Percentiles rank a stretch among this genome's conserved stretches.
Conservation (phyloP, 2,888 invertebrate species). For the Hypomecis atomaria region DNA sequence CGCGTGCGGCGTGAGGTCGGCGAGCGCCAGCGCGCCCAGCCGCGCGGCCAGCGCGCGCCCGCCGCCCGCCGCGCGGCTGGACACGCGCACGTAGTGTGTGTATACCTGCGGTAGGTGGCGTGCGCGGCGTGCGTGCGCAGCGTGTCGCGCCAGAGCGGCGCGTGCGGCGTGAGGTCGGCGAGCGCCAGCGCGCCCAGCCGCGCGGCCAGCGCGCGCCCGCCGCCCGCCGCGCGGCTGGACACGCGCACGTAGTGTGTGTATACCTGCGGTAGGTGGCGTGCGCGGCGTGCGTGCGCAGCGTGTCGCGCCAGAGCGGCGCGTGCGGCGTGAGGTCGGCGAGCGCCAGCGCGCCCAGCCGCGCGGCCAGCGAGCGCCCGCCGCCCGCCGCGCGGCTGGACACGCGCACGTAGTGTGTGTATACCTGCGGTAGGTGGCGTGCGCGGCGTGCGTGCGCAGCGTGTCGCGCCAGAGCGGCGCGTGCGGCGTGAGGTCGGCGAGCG, state of each 20-base stretch:
- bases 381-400: conserved; percentile 58
- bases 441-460: conserved; percentile 91
- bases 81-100: conserved; percentile 86
- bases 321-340: conserved; percentile 92
- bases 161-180: conserved; percentile 91
- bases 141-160: conserved; percentile 91
- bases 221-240: conserved; percentile 88
- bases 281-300: conserved; percentile 91
- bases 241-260: too few relatives aligned
- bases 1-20: conserved; percentile 92
- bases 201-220: conserved; percentile 60
- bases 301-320: conserved; percentile 91
- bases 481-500: conserved; percentile 91
- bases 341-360: conserved; percentile 90
- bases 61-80: conserved; percentile 88
- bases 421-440: conserved; percentile 89
- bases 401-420: conserved; percentile 29
- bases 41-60: conserved; percentile 70
- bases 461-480: conserved; percentile 92
- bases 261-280: conserved; percentile 89
- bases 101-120: conserved; percentile 88
- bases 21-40: conserved; percentile 91
- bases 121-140: conserved; percentile 92
- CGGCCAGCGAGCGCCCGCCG: conserved; percentile 63
- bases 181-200: conserved; percentile 92